phyloP scores from a whole-genome alignment of 1,140 invertebrate genomes.

The Procambarus clarkii region DNA sequence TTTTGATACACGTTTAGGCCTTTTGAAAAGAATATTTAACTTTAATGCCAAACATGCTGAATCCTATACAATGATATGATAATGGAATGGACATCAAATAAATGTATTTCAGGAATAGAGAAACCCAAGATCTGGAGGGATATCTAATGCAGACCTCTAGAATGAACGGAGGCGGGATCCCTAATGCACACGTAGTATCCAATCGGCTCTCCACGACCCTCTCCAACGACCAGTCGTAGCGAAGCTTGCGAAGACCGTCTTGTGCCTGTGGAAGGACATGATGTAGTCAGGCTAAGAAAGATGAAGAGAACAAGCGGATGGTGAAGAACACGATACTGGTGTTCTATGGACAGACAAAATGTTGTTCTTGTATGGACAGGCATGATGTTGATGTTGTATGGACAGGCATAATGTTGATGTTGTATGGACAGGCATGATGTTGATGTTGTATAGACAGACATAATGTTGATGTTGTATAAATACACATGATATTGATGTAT shows the following conservation, averaged over 20 bases:
- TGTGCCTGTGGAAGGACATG: constrained; percentile 51
- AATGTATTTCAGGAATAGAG: not conserved
- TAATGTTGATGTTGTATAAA: too few species aligned
- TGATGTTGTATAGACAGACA: too few species aligned
- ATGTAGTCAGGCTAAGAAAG: not conserved
- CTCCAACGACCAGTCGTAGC: constrained; percentile 55
- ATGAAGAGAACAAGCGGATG: not conserved
- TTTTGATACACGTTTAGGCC: too few species aligned
- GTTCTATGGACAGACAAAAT: not conserved
- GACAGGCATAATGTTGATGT: too few species aligned
- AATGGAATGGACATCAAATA: constrained; percentile 28
- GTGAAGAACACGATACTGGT: not conserved
- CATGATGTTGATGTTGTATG: too few species aligned
- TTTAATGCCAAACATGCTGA: not conserved
- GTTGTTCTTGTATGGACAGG: too few species aligned
- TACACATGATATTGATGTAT: too few species aligned
- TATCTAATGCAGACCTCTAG: constrained; percentile 63
- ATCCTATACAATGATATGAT: not conserved
- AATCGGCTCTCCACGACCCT: constrained; percentile 57
- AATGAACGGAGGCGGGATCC: constrained; percentile 60
- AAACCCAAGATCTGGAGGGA: not conserved
- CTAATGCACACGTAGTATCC: constrained; percentile 67
- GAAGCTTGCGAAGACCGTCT: constrained; percentile 60
- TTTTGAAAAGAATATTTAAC: too few species aligned
- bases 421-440: too few species aligned